A percentile compares a stretch with the other conserved stretches of the same genome.
Conservation (phyloP, 2,797 vertebrate species). For the Stomatorhinus walkeri region DNA sequence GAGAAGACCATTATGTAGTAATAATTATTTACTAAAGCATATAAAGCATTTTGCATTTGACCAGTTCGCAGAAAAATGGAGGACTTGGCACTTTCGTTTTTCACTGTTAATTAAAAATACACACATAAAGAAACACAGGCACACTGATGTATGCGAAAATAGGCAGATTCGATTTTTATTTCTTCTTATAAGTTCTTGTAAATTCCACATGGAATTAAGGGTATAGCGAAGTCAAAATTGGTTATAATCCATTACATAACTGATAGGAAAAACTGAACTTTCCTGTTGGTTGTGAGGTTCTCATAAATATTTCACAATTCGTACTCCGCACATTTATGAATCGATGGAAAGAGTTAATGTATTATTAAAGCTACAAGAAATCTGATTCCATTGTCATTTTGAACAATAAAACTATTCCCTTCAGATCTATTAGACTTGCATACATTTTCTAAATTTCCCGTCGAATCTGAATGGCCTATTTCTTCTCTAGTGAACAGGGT, state of each 20-base stretch:
- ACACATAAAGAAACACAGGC: not conserved
- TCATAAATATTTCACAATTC: not conserved
- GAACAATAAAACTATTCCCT: not conserved
- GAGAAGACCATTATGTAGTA: not conserved
- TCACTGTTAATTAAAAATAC: not conserved
- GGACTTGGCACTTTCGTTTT: slow-evolving; percentile 16
- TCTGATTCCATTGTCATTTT: not conserved
- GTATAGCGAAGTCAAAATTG: not conserved
- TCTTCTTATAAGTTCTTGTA: not conserved
- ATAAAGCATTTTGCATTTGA: not conserved
- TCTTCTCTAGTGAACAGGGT: not conserved
- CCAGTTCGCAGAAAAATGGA: slow-evolving; percentile 25
- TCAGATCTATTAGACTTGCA: not conserved
- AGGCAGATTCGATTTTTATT: not conserved
- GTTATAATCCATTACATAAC: not conserved
- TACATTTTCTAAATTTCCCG: not conserved
- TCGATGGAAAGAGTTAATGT: not conserved
- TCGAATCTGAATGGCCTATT: not conserved
- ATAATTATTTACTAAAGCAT: not conserved
- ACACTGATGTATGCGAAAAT: not conserved
- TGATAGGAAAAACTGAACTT: not conserved
- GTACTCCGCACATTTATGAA: slow-evolving; percentile 7
- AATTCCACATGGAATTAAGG: not conserved
- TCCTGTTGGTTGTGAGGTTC: not conserved
- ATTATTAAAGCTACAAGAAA: not conserved